Percentiles rank a stretch among this genome's conserved stretches.
Conservation (phyloP, 2,113 vertebrate species). For the Oriolus oriolus region DNA sequence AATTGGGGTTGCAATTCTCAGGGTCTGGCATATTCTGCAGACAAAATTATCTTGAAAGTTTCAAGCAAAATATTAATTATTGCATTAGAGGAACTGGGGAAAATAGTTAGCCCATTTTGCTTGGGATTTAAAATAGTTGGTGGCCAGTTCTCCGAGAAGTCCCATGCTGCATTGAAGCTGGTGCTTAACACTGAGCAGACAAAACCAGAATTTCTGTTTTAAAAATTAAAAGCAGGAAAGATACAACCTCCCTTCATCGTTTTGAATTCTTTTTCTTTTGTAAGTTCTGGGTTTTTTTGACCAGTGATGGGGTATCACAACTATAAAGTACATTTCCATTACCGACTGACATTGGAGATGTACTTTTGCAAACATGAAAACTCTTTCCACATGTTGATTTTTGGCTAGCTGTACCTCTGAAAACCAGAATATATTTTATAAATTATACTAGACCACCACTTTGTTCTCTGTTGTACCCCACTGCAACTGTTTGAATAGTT, state of each 20-base stretch:
- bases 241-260: neutral
- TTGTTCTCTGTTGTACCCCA: neutral
- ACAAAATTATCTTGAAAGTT: neutral
- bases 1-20: neutral
- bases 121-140: neutral
- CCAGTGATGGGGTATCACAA: neutral
- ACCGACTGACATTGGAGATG: neutral
- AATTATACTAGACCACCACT: neutral
- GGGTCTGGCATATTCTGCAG: neutral
- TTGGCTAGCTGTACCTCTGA: neutral
- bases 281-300: neutral
- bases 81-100: neutral
- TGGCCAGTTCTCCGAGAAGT: neutral
- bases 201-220: neutral
- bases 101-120: neutral
- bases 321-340: slow-evolving; percentile 19
- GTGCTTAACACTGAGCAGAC: neutral
- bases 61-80: neutral
- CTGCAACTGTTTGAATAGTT: neutral
- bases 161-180: neutral
- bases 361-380: neutral
- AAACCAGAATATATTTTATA: slow-evolving; percentile 20
- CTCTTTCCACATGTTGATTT: slow-evolving; percentile 33
- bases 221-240: neutral
- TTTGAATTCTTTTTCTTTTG: neutral